Conservation (phyloP, 2,797 vertebrate genomes). For the Bradypodion ventrale region DNA sequence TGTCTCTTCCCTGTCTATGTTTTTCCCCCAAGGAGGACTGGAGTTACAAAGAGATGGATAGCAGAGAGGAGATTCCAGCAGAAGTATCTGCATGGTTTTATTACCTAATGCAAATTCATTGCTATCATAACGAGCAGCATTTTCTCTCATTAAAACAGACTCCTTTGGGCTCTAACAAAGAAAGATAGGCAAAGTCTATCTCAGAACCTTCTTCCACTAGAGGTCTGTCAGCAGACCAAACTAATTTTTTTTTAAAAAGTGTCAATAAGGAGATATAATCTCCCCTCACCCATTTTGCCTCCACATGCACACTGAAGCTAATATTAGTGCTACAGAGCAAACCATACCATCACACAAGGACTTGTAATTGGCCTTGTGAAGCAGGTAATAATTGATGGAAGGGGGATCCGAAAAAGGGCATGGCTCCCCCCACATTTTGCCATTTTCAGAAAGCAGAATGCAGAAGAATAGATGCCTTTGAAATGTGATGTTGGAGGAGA, state of each 20-base stretch:
- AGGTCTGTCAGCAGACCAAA: background rate
- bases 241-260: background rate
- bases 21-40: background rate
- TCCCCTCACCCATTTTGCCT: background rate
- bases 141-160: background rate
- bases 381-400: background rate
- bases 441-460: no score
- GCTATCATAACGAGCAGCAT: background rate
- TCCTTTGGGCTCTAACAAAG: background rate
- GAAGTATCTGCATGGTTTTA: background rate
- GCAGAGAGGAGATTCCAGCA: background rate
- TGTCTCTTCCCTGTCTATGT: background rate
- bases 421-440: no score
- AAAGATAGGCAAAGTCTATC: background rate
- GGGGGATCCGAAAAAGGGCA: background rate
- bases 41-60: background rate
- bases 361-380: background rate
- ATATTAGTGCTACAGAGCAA: background rate
- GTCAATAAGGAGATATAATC: background rate
- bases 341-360: background rate
- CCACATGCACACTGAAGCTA: background rate
- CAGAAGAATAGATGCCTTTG: no score
- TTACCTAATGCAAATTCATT: background rate
- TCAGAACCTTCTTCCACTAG: background rate
- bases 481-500: no score